Evolutionary conservation across 2,113 vertebrate species (phyloP).

Genomic region (Hippocampus mohnikei): DNA sequence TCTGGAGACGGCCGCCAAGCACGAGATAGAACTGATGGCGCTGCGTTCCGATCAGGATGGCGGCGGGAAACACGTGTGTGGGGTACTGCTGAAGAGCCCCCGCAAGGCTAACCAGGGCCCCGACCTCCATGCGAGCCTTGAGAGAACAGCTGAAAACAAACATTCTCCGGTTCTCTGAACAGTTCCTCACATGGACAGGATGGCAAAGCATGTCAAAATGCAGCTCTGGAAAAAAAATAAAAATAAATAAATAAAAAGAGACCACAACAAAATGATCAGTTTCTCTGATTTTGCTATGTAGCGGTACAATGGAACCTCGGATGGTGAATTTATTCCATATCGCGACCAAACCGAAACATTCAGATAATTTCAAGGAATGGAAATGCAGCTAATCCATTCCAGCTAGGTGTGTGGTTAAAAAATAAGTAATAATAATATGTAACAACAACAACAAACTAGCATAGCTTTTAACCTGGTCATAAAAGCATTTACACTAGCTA

Average conservation of each 20-base stretch:
- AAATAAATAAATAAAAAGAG: not conserved
- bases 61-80: conserved; percentile 31
- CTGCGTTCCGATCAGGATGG: conserved; percentile 71
- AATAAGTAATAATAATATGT: too few relatives aligned
- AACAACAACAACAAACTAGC: too few relatives aligned
- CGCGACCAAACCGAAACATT: too few relatives aligned
- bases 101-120: conserved; percentile 62
- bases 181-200: conserved; percentile 35
- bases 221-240: not conserved
- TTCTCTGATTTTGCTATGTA: not conserved
- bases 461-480: too few relatives aligned
- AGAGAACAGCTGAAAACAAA: conserved; percentile 45
- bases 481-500: too few relatives aligned
- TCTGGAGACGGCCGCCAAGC: conserved; percentile 91
- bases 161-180: conserved; percentile 21
- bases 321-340: too few relatives aligned
- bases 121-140: conserved; percentile 55
- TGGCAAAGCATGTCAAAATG: not conserved
- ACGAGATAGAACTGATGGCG: conserved; percentile 92
- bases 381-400: too few relatives aligned
- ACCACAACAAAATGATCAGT: not conserved
- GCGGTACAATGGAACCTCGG: not conserved
- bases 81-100: conserved; percentile 76
- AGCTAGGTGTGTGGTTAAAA: too few relatives aligned
- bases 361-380: too few relatives aligned